Base-by-base conservation (phyloP, 2,888 invertebrate species). In the Sinotaia quadrata region DNA sequence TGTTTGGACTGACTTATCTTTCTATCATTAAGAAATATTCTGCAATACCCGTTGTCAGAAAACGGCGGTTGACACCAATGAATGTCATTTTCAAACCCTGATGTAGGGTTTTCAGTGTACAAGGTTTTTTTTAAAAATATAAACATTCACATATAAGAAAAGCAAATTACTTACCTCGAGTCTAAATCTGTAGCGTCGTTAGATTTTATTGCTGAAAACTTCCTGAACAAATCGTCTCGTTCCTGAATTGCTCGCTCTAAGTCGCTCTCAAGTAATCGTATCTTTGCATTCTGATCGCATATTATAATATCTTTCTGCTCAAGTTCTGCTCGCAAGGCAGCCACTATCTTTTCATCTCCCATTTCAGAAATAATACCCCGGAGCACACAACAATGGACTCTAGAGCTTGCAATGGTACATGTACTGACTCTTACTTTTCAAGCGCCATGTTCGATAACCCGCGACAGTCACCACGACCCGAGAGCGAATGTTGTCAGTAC, bases 251-350 rank as follows among this genome's bases (percentile, higher is more conserved):
- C 60, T 27, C 54, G 21, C 21, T 49, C 57, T 34, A 67, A 56
- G 29, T 72, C 69, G 24, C 29, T 24, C 51, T 69, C 65, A 15
- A 69, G 56, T 12, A n/a, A 54, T 27, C 44, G 54, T 52, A 69
- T 69, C 67, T 67, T 63, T 31, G 33, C 47, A 4, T 58, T 41
- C 51, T 72, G 69, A 24, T 57, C 36, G 34, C 57, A 56, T 33
- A 72, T 69, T 27, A 63, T 57, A 41, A 21, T 69, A 31, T 69
- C 67, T 60, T 68, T 71, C 34, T 68, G 68, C 34, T 37, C 63
- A 44, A 67, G 69, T 12, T 56, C 54, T 51, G 56, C 29, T 21
- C 49, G 31, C 60, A 68, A 63, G 37, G 59, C 68, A 41, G 58
- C 67, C 58, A 67, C 56, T 21, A 56, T 66, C 36, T 54, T 54